Percentiles rank a stretch among this genome's conserved stretches.
Conservation (phyloP, 2,113 vertebrate species). For the Rhinoderma darwinii region DNA sequence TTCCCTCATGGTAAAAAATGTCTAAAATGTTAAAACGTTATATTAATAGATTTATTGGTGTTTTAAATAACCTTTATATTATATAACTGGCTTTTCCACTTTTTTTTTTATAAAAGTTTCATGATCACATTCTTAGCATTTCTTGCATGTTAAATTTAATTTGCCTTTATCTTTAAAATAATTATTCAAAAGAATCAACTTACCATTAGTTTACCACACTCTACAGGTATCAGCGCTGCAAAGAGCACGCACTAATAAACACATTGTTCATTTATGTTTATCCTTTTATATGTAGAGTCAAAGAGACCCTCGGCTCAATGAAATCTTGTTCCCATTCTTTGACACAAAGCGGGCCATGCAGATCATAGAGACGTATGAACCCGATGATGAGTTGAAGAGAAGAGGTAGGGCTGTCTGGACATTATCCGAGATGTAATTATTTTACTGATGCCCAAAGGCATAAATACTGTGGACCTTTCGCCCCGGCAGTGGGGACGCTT, state of each 20-base stretch:
- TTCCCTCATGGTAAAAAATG: background rate
- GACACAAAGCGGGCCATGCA: conserved; percentile 94
- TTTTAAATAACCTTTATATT: background rate
- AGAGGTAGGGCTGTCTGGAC: conserved; percentile 81
- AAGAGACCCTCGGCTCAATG: conserved; percentile 94
- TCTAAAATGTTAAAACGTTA: too few species aligned
- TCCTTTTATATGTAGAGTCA: conserved; percentile 86
- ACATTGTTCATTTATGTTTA: conserved; percentile 34
- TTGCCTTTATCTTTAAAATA: background rate
- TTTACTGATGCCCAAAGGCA: background rate
- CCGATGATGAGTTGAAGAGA: conserved; percentile 88
- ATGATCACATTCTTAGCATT: background rate
- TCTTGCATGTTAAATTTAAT: background rate
- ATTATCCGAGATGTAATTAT: background rate
- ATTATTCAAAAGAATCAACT: background rate
- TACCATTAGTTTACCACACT: background rate
- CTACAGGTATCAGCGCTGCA: background rate
- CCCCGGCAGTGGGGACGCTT: background rate
- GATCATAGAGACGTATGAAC: conserved; percentile 95
- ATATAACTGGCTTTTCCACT: background rate
- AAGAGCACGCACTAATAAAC: background rate
- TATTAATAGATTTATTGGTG: too few species aligned
- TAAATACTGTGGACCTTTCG: background rate
- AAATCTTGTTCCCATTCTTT: conserved; percentile 98
- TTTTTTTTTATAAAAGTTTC: background rate